Percentiles rank a stretch among this genome's conserved stretches.
These are phyloP conservation scores for Sturmia bella DNA, from an alignment of 2,888 invertebrate species.

Conservation along the genomic window DNA sequence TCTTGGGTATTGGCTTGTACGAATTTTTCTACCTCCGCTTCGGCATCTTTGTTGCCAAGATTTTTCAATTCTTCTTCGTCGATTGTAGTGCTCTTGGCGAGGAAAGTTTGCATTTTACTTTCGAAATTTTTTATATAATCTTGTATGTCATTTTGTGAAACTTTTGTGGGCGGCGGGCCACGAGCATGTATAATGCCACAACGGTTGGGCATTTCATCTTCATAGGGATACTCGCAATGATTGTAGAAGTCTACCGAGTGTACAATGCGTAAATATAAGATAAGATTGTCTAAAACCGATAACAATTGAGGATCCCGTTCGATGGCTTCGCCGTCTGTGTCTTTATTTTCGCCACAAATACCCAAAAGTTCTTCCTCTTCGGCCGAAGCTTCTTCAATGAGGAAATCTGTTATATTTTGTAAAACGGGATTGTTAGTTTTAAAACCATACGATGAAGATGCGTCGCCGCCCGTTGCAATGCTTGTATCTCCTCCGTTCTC, in stretches of 20 bases:
- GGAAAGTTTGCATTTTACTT: constrained; percentile 93
- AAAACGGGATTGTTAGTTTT: constrained; percentile 95
- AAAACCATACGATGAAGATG: constrained; percentile 84
- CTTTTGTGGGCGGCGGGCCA: constrained; percentile 92
- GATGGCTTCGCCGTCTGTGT: constrained; percentile 83
- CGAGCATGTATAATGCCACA: constrained; percentile 99
- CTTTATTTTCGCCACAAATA: constrained; percentile 83
- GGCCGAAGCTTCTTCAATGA: constrained; percentile 98
- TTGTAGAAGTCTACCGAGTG: constrained; percentile 99
- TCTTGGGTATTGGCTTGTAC: constrained; percentile 98
- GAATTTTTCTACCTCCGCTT: constrained; percentile 91
- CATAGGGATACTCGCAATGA: constrained; percentile 99
- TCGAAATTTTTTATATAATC: constrained; percentile 92
- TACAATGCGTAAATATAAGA: constrained; percentile 96
- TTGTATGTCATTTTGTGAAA: constrained; percentile 84
- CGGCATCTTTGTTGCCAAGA: constrained; percentile 90
- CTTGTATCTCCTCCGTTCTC: constrained; percentile 68
- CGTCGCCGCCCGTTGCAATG: constrained; percentile 35
- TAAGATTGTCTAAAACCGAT: constrained; percentile 89
- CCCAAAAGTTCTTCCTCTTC: constrained; percentile 98
- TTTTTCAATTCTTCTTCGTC: constrained; percentile 92
- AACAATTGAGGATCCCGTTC: constrained; percentile 88
- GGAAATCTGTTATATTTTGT: constrained; percentile 97
- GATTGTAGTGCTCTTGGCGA: constrained; percentile 88
- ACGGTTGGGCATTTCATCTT: constrained; percentile 99